These are phyloP conservation scores for Tetheella fluctuosa DNA, from an alignment of 2,888 invertebrate genomes.

Conservation along the genomic window DNA sequence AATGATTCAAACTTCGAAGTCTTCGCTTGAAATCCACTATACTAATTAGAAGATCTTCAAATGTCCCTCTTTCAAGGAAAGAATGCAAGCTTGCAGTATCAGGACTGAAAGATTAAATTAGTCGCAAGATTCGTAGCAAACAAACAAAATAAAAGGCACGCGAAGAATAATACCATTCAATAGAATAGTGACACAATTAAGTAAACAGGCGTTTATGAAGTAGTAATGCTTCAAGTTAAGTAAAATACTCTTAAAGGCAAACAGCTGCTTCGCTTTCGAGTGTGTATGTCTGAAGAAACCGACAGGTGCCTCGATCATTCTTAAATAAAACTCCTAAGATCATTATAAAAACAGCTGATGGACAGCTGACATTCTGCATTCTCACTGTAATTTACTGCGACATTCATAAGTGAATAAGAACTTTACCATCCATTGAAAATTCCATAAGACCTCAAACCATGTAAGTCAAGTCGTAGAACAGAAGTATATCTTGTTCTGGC, in stretches of 20 bases:
- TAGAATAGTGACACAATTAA: too few species aligned
- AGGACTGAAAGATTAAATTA: too few species aligned
- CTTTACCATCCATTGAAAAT: neutral
- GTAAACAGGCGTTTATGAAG: too few species aligned
- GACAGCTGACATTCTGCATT: constrained; percentile 22
- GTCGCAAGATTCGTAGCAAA: too few species aligned
- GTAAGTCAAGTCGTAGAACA: neutral
- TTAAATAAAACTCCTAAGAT: neutral
- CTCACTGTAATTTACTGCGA: constrained; percentile 23
- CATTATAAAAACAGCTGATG: constrained; percentile 1
- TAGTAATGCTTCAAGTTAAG: too few species aligned
- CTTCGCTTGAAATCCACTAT: too few species aligned
- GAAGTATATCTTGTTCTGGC: neutral
- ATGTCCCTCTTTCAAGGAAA: too few species aligned
- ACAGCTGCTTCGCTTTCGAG: neutral
- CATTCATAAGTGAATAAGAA: constrained; percentile 33
- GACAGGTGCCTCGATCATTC: constrained; percentile 1
- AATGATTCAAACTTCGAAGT: too few species aligned
- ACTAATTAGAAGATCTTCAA: too few species aligned
- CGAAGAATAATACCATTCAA: too few species aligned
- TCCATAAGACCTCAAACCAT: neutral
- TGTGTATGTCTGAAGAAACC: neutral
- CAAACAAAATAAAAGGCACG: too few species aligned
- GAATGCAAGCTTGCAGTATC: too few species aligned
- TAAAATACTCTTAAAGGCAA: neutral